Conservation (phyloP, 2,888 invertebrate genomes). For the Dendrolimus pini region DNA sequence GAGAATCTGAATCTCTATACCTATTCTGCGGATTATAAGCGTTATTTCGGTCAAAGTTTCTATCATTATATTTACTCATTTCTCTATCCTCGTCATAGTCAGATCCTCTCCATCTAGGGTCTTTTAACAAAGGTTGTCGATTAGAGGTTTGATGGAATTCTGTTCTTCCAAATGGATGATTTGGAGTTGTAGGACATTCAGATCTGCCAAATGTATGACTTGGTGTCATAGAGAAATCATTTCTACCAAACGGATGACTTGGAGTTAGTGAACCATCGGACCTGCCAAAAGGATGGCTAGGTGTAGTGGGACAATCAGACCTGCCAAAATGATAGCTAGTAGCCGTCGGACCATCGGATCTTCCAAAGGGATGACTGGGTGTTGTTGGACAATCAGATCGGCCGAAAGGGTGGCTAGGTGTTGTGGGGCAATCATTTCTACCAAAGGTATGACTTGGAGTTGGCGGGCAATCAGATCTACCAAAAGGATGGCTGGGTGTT, state of each 20-base stretch:
- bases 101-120: slow-evolving; percentile 45
- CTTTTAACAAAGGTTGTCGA: slow-evolving; percentile 28
- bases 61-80: slow-evolving; percentile 33
- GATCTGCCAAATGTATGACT: slow-evolving; percentile 27
- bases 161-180: slow-evolving; percentile 24
- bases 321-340: slow-evolving; percentile 40
- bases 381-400: slow-evolving; percentile 35
- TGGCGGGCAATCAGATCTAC: slow-evolving; percentile 24
- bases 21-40: slow-evolving; percentile 26
- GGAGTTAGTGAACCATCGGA: slow-evolving; percentile 41
- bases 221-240: slow-evolving; percentile 30
- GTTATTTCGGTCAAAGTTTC: slow-evolving; percentile 16
- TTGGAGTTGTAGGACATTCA: slow-evolving; percentile 25
- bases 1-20: slow-evolving; percentile 20
- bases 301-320: slow-evolving; percentile 32
- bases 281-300: slow-evolving; percentile 35
- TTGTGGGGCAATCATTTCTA: slow-evolving; percentile 23
- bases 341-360: slow-evolving; percentile 34
- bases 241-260: slow-evolving; percentile 37
- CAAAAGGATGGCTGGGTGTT: slow-evolving; percentile 27
- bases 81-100: slow-evolving; percentile 44
- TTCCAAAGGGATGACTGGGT: slow-evolving; percentile 34
- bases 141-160: slow-evolving; percentile 15
- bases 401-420: slow-evolving; percentile 31
- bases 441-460: slow-evolving; percentile 33